Evolutionary conservation across 2,797 vertebrate species (phyloP).

Genomic region (Enteromius mattozi): DNA sequence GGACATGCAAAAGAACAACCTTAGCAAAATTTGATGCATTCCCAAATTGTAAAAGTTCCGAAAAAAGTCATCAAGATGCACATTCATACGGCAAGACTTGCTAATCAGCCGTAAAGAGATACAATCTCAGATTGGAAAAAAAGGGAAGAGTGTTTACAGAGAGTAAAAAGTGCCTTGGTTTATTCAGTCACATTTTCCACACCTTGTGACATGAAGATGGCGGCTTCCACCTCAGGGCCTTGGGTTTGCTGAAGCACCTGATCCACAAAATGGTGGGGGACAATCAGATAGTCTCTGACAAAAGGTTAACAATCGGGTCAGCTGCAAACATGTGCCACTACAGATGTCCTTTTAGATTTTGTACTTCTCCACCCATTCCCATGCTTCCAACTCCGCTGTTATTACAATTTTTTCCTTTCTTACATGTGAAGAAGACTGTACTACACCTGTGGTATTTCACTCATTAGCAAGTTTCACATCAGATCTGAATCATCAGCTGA

Average conservation of each 20-base stretch:
- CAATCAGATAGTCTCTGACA: constrained; percentile 52
- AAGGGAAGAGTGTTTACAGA: constrained; percentile 33
- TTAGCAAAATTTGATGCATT: background rate
- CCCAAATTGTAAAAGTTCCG: background rate
- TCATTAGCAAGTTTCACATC: constrained; percentile 16
- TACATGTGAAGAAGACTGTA: background rate
- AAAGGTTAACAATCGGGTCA: constrained; percentile 54
- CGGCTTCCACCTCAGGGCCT: constrained; percentile 30
- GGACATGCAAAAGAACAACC: background rate
- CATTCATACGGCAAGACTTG: background rate
- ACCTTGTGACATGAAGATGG: constrained; percentile 60
- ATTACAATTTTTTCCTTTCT: background rate
- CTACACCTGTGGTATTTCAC: background rate
- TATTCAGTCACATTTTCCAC: constrained; percentile 54
- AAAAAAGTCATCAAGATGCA: background rate
- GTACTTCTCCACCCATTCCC: constrained; percentile 31
- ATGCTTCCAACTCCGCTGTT: background rate
- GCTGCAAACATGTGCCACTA: constrained; percentile 48
- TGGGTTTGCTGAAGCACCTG: constrained; percentile 49
- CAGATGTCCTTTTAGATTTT: constrained; percentile 45
- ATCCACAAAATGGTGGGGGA: constrained; percentile 41
- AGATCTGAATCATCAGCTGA: constrained; percentile 8
- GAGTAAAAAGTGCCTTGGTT: constrained; percentile 27
- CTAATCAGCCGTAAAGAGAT: constrained; percentile 17
- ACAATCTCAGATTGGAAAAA: background rate